Percentiles rank a stretch among this genome's conserved stretches.
Evolutionary conservation across 2,797 vertebrate species (phyloP).

Genomic region (Sebastes minor): DNA sequence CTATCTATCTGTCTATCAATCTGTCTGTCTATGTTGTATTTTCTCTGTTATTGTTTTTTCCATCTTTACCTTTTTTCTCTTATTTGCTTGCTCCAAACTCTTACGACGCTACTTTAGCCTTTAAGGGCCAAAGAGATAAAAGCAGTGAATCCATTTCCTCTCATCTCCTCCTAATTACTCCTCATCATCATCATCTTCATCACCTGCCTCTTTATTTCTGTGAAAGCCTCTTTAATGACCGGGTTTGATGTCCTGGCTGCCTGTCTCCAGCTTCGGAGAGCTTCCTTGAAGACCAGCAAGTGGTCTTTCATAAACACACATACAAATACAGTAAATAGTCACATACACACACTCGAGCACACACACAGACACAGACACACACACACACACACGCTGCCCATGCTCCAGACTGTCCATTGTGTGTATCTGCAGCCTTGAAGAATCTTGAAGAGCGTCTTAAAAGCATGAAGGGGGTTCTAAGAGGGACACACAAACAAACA

Average conservation of each 20-base stretch:
- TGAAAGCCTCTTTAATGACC: constrained; percentile 82
- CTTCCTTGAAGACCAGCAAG: constrained; percentile 84
- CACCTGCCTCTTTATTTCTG: constrained; percentile 63
- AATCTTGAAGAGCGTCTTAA: constrained; percentile 82
- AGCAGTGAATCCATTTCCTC: constrained; percentile 65
- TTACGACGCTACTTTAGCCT: constrained; percentile 37
- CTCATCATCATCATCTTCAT: constrained; percentile 68
- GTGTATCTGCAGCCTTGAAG: constrained; percentile 79
- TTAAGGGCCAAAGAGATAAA: constrained; percentile 62
- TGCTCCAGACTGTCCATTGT: constrained; percentile 69
- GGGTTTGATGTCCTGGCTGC: constrained; percentile 78
- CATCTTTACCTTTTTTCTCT: constrained; percentile 3
- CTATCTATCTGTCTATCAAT: constrained; percentile 9
- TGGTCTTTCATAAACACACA: constrained; percentile 62
- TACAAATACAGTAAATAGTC: constrained; percentile 56
- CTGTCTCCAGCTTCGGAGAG: constrained; percentile 80
- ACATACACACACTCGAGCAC: background rate
- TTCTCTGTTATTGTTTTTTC: background rate
- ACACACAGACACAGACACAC: background rate
- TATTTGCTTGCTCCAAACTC: constrained; percentile 39
- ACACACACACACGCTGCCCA: constrained; percentile 21
- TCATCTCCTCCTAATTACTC: constrained; percentile 69
- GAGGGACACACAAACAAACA: constrained; percentile 68
- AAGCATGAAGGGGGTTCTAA: constrained; percentile 81
- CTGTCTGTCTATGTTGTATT: background rate